Percentiles rank a stretch among this genome's conserved stretches.
phyloP scores from a whole-genome alignment of 1,140 invertebrate species.

The Drosophila trapezifrons region DNA sequence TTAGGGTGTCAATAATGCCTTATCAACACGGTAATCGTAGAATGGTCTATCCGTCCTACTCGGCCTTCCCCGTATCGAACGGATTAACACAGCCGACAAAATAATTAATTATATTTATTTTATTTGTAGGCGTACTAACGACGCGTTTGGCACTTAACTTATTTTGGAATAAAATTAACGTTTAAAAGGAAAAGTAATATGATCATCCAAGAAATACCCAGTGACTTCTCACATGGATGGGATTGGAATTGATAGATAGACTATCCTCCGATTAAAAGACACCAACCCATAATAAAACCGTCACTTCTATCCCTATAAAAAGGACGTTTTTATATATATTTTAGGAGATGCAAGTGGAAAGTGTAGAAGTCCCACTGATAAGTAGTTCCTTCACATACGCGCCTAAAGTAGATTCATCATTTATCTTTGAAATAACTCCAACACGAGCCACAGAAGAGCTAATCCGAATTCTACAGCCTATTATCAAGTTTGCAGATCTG shows the following conservation, averaged over 20 bases:
- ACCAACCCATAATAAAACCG: too few relatives aligned
- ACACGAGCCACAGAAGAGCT: conserved; percentile 3
- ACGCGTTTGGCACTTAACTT: background rate
- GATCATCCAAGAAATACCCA: background rate
- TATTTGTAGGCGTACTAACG: conserved; percentile 1
- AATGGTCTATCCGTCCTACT: too few relatives aligned
- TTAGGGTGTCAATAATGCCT: background rate
- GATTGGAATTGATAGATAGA: conserved; percentile 1
- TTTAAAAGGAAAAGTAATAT: background rate
- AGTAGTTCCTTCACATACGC: conserved; percentile 68
- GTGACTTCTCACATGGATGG: background rate
- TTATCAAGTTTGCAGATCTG: conserved; percentile 1
- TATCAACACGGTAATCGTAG: too few relatives aligned
- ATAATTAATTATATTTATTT: background rate
- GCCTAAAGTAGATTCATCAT: conserved; percentile 39
- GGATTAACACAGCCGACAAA: too few relatives aligned
- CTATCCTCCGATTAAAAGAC: background rate
- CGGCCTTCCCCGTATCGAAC: too few relatives aligned
- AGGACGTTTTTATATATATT: conserved; percentile 30
- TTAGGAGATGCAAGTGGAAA: conserved; percentile 68
- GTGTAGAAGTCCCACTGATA: conserved; percentile 46
- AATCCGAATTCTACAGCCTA: conserved; percentile 1
- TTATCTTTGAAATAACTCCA: conserved; percentile 24
- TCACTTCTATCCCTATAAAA: background rate
- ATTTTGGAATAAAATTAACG: background rate